Evolutionary conservation across 2,888 invertebrate species (phyloP).

Genomic region (Netelia fuscicornis): DNA sequence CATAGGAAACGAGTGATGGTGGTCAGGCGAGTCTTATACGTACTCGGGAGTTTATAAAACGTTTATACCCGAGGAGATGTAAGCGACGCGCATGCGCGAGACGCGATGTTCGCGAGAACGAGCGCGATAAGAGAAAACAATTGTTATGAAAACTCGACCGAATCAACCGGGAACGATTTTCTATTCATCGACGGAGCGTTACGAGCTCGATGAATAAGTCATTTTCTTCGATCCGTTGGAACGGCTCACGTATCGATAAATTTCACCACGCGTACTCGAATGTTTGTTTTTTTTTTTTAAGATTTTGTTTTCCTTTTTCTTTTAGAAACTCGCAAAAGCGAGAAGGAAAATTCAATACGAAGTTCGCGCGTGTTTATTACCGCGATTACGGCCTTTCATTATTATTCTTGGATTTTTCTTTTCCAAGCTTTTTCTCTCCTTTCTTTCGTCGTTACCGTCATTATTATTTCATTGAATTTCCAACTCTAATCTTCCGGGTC

Average conservation of each 20-base stretch:
- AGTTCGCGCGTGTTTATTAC: constrained; percentile 17
- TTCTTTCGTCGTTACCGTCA: not conserved
- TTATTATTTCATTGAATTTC: constrained; percentile 61
- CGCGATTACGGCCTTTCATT: constrained; percentile 14
- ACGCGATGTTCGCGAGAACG: constrained; percentile 23
- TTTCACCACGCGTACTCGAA: not conserved
- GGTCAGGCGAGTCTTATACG: constrained; percentile 28
- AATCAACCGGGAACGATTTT: constrained; percentile 30
- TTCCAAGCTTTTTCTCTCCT: not conserved
- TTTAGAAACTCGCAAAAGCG: no score
- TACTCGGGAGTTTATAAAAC: not conserved
- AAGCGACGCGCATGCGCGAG: not conserved
- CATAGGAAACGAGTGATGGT: constrained; percentile 58
- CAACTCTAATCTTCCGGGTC: constrained; percentile 51
- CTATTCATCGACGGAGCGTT: not conserved
- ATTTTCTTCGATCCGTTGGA: constrained; percentile 20
- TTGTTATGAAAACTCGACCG: constrained; percentile 64
- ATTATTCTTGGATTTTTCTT: constrained; percentile 11
- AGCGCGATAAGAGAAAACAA: constrained; percentile 65
- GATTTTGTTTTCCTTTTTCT: no score
- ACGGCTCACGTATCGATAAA: constrained; percentile 41
- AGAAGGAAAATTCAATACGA: not conserved
- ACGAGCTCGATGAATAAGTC: constrained; percentile 37
- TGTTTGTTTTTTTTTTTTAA: no score
- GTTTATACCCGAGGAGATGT: not conserved